Conservation (phyloP, 2,888 invertebrate species). For the Leptopilina syphax region DNA sequence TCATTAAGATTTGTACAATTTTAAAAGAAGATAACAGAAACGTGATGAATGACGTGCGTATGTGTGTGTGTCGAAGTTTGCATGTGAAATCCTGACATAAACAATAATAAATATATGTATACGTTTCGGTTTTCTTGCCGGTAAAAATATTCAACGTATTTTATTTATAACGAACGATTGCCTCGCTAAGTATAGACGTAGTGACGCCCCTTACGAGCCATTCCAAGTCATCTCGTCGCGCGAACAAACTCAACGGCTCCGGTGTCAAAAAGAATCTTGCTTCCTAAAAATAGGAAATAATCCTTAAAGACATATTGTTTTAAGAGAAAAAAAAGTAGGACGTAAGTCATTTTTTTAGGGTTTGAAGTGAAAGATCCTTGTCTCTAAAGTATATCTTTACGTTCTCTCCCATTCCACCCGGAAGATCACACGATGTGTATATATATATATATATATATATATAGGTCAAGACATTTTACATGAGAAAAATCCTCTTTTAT, state of each 20-base stretch:
- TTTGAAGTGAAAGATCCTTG: neutral
- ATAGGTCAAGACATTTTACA: neutral
- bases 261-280: constrained; percentile 40
- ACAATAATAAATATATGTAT: neutral
- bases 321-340: neutral
- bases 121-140: constrained; percentile 19
- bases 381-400: neutral
- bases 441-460: neutral
- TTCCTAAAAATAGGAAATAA: constrained; percentile 51
- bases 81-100: constrained; percentile 13
- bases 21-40: too few species aligned
- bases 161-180: constrained; percentile 55
- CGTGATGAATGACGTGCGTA: neutral
- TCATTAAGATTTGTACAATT: too few species aligned
- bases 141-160: constrained; percentile 47
- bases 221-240: constrained; percentile 51
- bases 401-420: neutral
- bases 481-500: too few species aligned
- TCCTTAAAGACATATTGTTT: constrained; percentile 28
- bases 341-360: neutral
- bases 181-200: constrained; percentile 51
- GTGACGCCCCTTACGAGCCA: constrained; percentile 49
- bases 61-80: neutral
- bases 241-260: constrained; percentile 39
- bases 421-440: neutral